A percentile compares a stretch with the other conserved stretches of the same genome.
Evolutionary conservation across 2,888 invertebrate species (phyloP).

Genomic region (Tiphia femorata): DNA sequence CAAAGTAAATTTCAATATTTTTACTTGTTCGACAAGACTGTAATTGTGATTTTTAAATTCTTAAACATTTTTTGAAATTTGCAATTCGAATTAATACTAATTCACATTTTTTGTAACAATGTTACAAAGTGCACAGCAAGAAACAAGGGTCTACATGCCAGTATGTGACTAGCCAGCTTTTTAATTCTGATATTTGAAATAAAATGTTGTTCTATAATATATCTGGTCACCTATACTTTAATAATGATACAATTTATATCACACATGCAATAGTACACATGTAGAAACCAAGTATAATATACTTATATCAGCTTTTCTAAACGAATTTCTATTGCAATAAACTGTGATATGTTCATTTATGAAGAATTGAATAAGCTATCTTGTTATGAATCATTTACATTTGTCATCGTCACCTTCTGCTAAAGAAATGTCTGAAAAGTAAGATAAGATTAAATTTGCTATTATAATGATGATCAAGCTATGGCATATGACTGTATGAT

Average conservation of each 20-base stretch:
- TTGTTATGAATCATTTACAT: constrained; percentile 1
- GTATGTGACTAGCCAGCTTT: not conserved
- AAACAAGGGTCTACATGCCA: not conserved
- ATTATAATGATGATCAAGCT: constrained; percentile 3
- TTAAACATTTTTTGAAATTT: too few relatives aligned
- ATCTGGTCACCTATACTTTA: constrained; percentile 22
- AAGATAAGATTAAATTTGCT: constrained; percentile 1
- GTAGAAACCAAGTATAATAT: not conserved
- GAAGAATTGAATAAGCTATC: constrained; percentile 1
- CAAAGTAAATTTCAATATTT: too few relatives aligned
- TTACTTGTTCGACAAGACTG: too few relatives aligned
- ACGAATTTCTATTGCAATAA: not conserved
- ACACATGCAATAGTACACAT: constrained; percentile 16
- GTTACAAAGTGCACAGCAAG: too few relatives aligned
- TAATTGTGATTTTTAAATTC: too few relatives aligned
- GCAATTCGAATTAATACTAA: too few relatives aligned
- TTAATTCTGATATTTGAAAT: not conserved
- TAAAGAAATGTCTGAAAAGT: not conserved
- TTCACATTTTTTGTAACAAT: too few relatives aligned
- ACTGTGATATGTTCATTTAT: not conserved
- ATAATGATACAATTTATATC: constrained; percentile 26
- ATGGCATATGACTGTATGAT: constrained; percentile 8
- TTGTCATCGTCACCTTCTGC: constrained; percentile 4
- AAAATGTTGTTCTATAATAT: constrained; percentile 7
- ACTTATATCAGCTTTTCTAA: not conserved